Percentiles rank a stretch among this genome's conserved stretches.
Conservation (phyloP, 2,888 invertebrate species). For the Hydroisotoma schaefferi region DNA sequence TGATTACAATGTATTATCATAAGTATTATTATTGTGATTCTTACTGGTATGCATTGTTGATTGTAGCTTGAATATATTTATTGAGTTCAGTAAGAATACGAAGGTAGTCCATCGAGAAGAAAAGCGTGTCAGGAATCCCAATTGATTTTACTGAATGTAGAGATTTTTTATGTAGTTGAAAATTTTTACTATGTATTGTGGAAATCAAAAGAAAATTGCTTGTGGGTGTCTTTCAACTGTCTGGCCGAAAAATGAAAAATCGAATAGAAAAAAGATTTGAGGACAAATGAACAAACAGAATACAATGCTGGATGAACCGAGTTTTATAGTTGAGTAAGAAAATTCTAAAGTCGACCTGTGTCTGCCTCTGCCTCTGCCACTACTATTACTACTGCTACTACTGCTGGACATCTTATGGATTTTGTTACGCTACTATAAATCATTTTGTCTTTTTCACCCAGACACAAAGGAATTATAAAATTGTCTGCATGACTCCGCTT, state of each 20-base stretch:
- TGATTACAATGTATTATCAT: slow-evolving; percentile 1
- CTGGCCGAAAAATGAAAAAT: slow-evolving; percentile 1
- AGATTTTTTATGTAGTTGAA: background rate
- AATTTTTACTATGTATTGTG: background rate
- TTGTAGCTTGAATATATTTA: slow-evolving; percentile 14
- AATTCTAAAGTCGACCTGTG: slow-evolving; percentile 2
- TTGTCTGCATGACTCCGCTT: slow-evolving; percentile 8
- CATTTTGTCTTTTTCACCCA: slow-evolving; percentile 6
- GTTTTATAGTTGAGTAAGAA: background rate
- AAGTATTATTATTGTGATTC: too few relatives aligned
- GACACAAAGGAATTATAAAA: slow-evolving; percentile 7
- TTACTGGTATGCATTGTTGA: slow-evolving; percentile 2
- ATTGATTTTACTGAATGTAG: too few relatives aligned
- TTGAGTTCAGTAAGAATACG: slow-evolving; percentile 3
- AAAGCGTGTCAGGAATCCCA: background rate
- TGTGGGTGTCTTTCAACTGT: slow-evolving; percentile 14
- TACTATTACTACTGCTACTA: too few relatives aligned
- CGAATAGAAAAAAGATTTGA: background rate
- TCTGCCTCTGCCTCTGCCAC: too few relatives aligned
- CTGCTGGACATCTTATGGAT: background rate
- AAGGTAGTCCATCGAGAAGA: slow-evolving; percentile 11
- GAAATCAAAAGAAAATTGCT: slow-evolving; percentile 3
- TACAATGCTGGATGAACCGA: background rate
- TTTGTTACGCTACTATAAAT: too few relatives aligned
- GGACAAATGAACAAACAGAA: slow-evolving; percentile 7